A percentile compares a stretch with the other conserved stretches of the same genome.
These are phyloP conservation scores for Vimba vimba DNA, from an alignment of 2,113 vertebrate species.

Conservation along the genomic window DNA sequence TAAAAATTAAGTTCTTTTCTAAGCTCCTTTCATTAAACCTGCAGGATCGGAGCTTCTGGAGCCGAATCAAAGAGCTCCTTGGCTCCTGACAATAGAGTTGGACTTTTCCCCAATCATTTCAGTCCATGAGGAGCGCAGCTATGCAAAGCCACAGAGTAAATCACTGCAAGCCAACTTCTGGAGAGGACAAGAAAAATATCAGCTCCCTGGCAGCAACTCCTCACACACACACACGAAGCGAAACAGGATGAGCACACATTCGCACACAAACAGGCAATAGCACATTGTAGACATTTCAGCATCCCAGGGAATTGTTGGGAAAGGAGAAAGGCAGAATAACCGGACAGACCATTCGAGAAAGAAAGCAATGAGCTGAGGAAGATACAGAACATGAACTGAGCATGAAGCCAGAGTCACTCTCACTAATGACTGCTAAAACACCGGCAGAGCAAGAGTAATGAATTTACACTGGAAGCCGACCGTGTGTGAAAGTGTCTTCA, in stretches of 20 bases:
- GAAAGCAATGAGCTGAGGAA: slow-evolving; percentile 6
- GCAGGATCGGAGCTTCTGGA: slow-evolving; percentile 38
- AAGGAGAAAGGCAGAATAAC: slow-evolving; percentile 31
- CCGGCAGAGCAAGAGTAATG: background rate
- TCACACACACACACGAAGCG: slow-evolving; percentile 12
- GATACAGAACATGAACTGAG: background rate
- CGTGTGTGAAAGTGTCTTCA: background rate
- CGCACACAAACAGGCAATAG: background rate
- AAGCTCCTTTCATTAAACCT: slow-evolving; percentile 34
- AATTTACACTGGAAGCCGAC: background rate
- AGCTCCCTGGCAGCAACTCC: slow-evolving; percentile 14
- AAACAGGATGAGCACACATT: background rate
- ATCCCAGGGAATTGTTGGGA: slow-evolving; percentile 15
- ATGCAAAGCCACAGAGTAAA: slow-evolving; percentile 46
- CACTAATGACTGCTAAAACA: background rate
- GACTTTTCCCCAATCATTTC: slow-evolving; percentile 36
- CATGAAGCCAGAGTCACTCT: slow-evolving; percentile 1
- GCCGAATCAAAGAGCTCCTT: slow-evolving; percentile 49
- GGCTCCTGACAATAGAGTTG: slow-evolving; percentile 34
- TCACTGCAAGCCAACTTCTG: slow-evolving; percentile 25
- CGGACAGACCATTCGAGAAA: slow-evolving; percentile 9
- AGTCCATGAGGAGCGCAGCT: slow-evolving; percentile 35
- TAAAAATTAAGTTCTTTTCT: slow-evolving; percentile 21
- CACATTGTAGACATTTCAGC: slow-evolving; percentile 21
- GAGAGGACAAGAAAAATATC: slow-evolving; percentile 47